phyloP scores from a whole-genome alignment of 2,888 invertebrate genomes.

The Megamerina dolium region DNA sequence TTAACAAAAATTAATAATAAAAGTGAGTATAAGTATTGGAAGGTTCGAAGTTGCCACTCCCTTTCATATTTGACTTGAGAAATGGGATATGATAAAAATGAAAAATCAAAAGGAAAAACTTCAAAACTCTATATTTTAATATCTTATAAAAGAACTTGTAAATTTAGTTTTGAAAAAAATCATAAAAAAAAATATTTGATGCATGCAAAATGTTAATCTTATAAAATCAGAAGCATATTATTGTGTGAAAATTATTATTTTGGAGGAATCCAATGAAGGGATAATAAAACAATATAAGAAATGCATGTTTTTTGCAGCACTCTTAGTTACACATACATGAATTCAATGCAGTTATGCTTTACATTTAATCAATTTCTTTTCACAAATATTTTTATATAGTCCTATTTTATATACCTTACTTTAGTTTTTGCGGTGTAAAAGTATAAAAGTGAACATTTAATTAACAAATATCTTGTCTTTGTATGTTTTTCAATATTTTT shows the following conservation, averaged over 20 bases:
- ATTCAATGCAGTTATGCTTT: neutral
- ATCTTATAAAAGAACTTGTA: too few relatives aligned
- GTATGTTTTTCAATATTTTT: slow-evolving; percentile 15
- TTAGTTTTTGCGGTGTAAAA: slow-evolving; percentile 40
- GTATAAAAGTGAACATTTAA: slow-evolving; percentile 41
- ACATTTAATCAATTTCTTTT: slow-evolving; percentile 9
- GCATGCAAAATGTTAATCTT: too few relatives aligned
- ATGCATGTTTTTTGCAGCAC: neutral
- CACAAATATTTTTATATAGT: too few relatives aligned
- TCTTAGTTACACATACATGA: neutral
- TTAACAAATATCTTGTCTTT: slow-evolving; percentile 18
- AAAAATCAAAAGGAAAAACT: too few relatives aligned
- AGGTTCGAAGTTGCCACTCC: too few relatives aligned
- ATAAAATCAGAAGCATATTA: too few relatives aligned
- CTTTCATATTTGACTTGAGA: too few relatives aligned
- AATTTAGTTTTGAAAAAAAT: too few relatives aligned
- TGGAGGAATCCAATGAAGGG: neutral
- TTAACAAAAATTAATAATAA: neutral
- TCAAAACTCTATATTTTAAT: too few relatives aligned
- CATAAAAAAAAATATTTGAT: too few relatives aligned
- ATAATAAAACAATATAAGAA: neutral
- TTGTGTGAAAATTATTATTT: neutral
- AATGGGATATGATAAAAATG: neutral
- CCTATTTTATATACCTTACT: too few relatives aligned
- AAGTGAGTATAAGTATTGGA: too few relatives aligned